Evolutionary conservation across 2,888 invertebrate genomes (phyloP).

Genomic region (Agrotis exclamationis): DNA sequence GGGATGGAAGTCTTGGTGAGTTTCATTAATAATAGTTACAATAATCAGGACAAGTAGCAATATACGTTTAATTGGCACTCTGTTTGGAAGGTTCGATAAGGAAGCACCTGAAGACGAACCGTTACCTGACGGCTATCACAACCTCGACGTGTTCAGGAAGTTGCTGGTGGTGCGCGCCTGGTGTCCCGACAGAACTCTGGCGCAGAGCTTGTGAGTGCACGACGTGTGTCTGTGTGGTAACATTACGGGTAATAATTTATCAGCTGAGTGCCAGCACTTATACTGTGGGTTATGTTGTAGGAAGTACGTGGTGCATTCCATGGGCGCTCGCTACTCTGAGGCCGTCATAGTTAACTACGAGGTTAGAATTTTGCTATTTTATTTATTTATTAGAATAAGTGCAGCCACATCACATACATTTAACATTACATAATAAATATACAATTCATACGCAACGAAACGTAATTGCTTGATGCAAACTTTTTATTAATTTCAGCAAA

Average conservation of each 20-base stretch:
- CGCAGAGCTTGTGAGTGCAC: constrained; percentile 92
- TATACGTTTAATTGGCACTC: background rate
- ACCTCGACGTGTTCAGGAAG: constrained; percentile 94
- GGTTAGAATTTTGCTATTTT: constrained; percentile 68
- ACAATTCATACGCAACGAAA: background rate
- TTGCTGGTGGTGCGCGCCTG: constrained; percentile 95
- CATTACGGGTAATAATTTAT: too few relatives aligned
- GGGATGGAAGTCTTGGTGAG: constrained; percentile 92
- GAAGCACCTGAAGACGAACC: constrained; percentile 96
- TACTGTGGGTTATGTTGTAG: constrained; percentile 74
- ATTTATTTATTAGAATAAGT: too few relatives aligned
- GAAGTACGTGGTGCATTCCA: constrained; percentile 94
- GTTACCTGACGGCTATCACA: constrained; percentile 95
- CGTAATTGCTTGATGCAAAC: background rate
- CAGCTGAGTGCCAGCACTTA: constrained; percentile 2
- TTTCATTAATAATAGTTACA: background rate
- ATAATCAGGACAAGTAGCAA: background rate
- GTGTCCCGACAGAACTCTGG: constrained; percentile 96
- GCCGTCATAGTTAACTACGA: constrained; percentile 96
- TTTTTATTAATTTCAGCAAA: constrained; percentile 76
- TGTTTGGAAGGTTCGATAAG: constrained; percentile 93
- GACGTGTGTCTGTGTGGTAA: background rate
- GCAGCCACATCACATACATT: too few relatives aligned
- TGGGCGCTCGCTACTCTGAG: constrained; percentile 94
- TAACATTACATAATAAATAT: too few relatives aligned